Base-by-base conservation (phyloP, 2,888 invertebrate species). In the Chymomyza fuscimana region DNA sequence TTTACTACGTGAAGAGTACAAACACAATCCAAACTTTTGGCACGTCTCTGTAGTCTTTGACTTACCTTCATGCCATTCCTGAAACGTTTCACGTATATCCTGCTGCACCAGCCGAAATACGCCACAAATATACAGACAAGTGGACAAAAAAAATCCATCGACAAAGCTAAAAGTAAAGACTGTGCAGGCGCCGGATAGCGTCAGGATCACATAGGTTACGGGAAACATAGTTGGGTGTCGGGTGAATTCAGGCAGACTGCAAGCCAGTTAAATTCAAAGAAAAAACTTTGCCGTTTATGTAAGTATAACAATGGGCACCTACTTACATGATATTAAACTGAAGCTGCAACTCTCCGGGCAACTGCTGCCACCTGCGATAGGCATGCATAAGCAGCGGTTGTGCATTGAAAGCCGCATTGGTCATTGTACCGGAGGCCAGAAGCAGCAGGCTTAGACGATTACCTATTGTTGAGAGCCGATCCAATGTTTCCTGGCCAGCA, bases 311-410 rank as follows among this genome's bases (percentile, higher is more conserved):
- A 7, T 22, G n/a, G 10, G 19, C 62, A 9, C 4, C 36, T 59
- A 88, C 90, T 90, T 74, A 91, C 91, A 79, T 69, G 65, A 88
- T 80, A 46, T 87, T 89, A 50, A 91, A 91, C 10, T 91, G 91
- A 59, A 91, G 63, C 5, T 78, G 79, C 15, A 84, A 61, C 2
- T 77, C 70, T 0, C 82, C 69, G 0, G 89, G 86, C 56, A 82
- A 56, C 4, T 81, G 77, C 1, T 68, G 63, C 50, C 74, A 68
- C 56, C 79, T 74, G 6, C 79, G 83, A 46, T 87, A 78, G 1
- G 80, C 25, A 40, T 87, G 87, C 67, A 70, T 77, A 7, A 87
- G 67, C 54, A 91, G 63, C 0, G 92, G 91, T 3, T 84, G 82
- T 1, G 78, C 7, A 65, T 77, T 85, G 65, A 90, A 91, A 10